Base-by-base conservation (phyloP, 2,113 vertebrate species). In the Cyanoderma ruficeps region DNA sequence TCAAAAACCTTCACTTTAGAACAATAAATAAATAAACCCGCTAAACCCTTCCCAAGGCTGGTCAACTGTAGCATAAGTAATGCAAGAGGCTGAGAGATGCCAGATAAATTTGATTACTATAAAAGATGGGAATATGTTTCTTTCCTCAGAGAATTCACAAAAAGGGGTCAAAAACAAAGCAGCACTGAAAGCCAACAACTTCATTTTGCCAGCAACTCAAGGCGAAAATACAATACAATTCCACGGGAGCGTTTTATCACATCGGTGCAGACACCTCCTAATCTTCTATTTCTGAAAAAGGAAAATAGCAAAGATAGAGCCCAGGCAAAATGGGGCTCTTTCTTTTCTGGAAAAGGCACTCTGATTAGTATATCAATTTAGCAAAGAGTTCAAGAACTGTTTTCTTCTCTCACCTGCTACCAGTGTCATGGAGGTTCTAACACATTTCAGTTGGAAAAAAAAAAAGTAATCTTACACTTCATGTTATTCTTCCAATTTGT, bases 61-160 rank as follows among this genome's bases (percentile, higher is more conserved):
- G 97, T 95, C 97, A 98, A 98, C 95, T 98, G 98, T 98, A 98
- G 98, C 98, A 98, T 98, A 98, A 98, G 97, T 98, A 98, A 98
- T 98, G 98, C 97, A 97, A 97, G 97, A 98, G 97, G 97, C 98
- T 98, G 98, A 98, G 97, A 98, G 97, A 98, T 98, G 98, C 98
- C 98, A 98, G 97, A 98, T 98, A 99, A 98, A 99, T 98, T 97
- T 98, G 98, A 99, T 99, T 98, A 98, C 98, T 99, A 99, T 98
- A 98, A 98, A 98, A 98, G 98, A 98, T 98, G 98, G 98, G 98
- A 98, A 98, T 98, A 98, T 98, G 98, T 97, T 98, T 98, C 98
- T 96, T 98, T 98, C 98, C 98, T 98, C 97, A 95, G 98, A 98
- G 98, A 98, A 98, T 98, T 98, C 98, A 97, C 97, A 98, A 98